Base-by-base conservation (phyloP, 2,113 vertebrate genomes). In the Austrofundulus limnaeus region DNA sequence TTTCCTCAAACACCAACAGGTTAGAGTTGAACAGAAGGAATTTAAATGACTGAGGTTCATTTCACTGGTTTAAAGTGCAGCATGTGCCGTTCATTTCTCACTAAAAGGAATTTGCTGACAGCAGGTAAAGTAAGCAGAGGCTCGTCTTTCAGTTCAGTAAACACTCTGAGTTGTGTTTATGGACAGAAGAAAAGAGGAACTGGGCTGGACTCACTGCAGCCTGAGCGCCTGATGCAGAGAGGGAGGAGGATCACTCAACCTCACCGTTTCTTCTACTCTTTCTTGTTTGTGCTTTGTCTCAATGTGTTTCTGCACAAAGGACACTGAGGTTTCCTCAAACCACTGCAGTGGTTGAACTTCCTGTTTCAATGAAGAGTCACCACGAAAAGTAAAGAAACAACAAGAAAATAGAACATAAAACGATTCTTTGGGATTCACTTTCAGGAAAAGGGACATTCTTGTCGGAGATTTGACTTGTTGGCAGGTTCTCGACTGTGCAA, bases 1-100 rank as follows among this genome's bases (percentile, higher is more conserved):
- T 81, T 67, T 70, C 54, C 52, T 81, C 69, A 68, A 38, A 48
- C 75, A 55, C 63, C 15, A 45, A 23, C 20, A 24, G 50, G 75
- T 57, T 21, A 31, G 34, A 63, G 51, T 63, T n/a, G n/a, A n/a
- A n/a, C n/a, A n/a, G n/a, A n/a, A n/a, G n/a, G n/a, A 17, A 54
- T 56, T 57, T 42, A 62, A 55, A 49, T 17, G 20, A 65, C 37
- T 72, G 67, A 85, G 75, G n/a, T n/a, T n/a, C n/a, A n/a, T n/a
- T n/a, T 67, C 75, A 49, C 16, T 70, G 59, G 53, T 76, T 54
- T 89, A 91, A 91, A 88, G 89, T 91, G 88, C 88, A 74, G 85
- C 19, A 9, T 78, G 90, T 90, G 84, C 78, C 67, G 61, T 79
- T 85, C 57, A 25, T 75, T 78, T 80, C 63, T 78, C 60, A 48